Conservation (phyloP, 2,888 invertebrate species). For the Automeris io region DNA sequence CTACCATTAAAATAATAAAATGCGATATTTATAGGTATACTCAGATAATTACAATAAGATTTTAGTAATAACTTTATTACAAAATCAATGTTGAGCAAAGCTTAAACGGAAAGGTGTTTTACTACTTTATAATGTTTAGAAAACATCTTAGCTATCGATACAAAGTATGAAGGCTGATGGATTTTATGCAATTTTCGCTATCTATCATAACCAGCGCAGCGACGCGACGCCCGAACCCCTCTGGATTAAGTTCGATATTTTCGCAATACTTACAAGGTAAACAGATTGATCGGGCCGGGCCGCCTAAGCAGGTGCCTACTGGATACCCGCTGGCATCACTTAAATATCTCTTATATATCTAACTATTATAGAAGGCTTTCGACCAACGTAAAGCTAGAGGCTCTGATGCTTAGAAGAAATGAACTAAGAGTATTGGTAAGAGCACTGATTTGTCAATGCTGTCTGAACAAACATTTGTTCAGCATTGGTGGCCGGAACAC, state of each 20-base stretch:
- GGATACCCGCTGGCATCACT: too few species aligned
- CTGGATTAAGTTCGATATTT: conserved; percentile 74
- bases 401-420: too few species aligned
- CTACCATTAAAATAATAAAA: too few species aligned
- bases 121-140: conserved; percentile 24
- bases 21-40: too few species aligned
- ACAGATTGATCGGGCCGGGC: conserved; percentile 44
- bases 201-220: conserved; percentile 69
- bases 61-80: too few species aligned
- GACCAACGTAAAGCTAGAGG: too few species aligned
- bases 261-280: conserved; percentile 70
- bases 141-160: conserved; percentile 33
- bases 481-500: too few species aligned
- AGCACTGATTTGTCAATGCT: too few species aligned
- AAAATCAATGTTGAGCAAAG: neutral
- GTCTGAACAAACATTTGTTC: too few species aligned
- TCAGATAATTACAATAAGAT: too few species aligned
- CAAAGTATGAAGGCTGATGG: conserved; percentile 69
- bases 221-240: conserved; percentile 49
- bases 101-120: conserved; percentile 2
- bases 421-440: too few species aligned
- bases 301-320: conserved; percentile 14
- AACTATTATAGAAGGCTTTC: too few species aligned
- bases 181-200: conserved; percentile 77
- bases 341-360: neutral